These are phyloP conservation scores for Okapia johnstoni DNA, from an alignment of 2,113 vertebrate genomes.

Conservation along the genomic window DNA sequence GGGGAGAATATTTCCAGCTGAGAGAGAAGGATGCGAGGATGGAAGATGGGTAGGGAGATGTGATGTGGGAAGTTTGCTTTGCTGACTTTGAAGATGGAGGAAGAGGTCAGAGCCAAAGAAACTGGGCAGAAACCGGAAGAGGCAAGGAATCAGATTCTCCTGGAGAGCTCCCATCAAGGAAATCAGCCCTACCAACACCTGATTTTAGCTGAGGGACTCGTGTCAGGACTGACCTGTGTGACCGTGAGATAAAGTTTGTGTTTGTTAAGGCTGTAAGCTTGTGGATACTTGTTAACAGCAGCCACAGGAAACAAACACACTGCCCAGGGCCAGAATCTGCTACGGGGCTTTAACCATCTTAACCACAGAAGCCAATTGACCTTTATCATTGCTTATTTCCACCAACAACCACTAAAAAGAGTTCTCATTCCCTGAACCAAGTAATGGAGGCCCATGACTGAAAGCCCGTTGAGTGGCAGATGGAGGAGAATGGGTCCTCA, in stretches of 20 bases:
- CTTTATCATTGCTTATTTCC: background rate
- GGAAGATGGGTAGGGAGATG: background rate
- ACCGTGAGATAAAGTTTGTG: background rate
- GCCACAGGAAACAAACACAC: background rate
- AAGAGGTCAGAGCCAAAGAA: background rate
- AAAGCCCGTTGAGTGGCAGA: background rate
- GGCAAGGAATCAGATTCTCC: background rate
- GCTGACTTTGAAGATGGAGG: background rate
- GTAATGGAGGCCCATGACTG: background rate
- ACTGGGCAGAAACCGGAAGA: fast-evolving
- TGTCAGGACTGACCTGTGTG: background rate
- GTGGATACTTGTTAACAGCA: no score
- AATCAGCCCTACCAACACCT: background rate
- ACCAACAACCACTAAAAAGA: background rate
- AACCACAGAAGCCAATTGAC: background rate
- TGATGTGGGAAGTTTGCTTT: background rate
- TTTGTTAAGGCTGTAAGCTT: background rate
- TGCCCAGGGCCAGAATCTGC: background rate
- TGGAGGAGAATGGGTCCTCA: background rate
- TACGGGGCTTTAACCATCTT: background rate
- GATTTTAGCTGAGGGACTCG: background rate
- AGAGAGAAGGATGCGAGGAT: background rate
- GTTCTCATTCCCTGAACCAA: background rate
- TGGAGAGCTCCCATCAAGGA: background rate
- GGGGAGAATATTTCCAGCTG: background rate